Evolutionary conservation across 1,140 invertebrate genomes (phyloP).

Genomic region (Globodera ellingtonae): DNA sequence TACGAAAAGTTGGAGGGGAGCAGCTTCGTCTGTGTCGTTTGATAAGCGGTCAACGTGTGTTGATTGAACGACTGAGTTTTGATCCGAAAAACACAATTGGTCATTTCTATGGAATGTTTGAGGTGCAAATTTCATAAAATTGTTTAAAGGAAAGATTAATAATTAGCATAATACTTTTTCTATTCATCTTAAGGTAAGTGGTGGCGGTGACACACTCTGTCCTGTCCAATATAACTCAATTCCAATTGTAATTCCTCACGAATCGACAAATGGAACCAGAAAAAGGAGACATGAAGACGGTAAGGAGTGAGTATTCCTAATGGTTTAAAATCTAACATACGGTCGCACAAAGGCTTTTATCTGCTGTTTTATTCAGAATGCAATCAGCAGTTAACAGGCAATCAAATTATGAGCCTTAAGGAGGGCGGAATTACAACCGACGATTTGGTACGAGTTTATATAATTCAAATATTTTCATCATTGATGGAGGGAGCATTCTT

Average conservation of each 20-base stretch:
- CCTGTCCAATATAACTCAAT: background rate
- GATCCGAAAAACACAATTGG: conserved; percentile 35
- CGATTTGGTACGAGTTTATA: conserved; percentile 18
- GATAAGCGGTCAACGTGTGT: conserved; percentile 20
- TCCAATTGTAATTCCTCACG: background rate
- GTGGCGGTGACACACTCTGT: background rate
- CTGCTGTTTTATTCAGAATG: background rate
- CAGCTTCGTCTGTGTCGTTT: conserved; percentile 38
- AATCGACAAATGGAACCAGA: background rate
- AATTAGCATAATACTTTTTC: background rate
- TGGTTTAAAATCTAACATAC: background rate
- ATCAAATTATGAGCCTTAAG: conserved; percentile 16
- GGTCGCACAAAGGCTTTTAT: background rate
- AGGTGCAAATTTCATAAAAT: conserved; percentile 6
- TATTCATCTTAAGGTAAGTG: conserved; percentile 7
- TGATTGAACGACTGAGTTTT: conserved; percentile 43
- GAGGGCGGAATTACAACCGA: conserved; percentile 1
- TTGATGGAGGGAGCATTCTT: background rate
- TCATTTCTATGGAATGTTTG: conserved; percentile 40
- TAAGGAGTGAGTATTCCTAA: background rate
- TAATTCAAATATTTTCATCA: conserved; percentile 12
- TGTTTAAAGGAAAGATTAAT: background rate
- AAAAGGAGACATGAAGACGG: background rate
- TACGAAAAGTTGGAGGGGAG: conserved; percentile 44
- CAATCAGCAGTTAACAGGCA: conserved; percentile 19